Evolutionary conservation across 2,888 invertebrate species (phyloP).

Genomic region (Abrostola triplasia): DNA sequence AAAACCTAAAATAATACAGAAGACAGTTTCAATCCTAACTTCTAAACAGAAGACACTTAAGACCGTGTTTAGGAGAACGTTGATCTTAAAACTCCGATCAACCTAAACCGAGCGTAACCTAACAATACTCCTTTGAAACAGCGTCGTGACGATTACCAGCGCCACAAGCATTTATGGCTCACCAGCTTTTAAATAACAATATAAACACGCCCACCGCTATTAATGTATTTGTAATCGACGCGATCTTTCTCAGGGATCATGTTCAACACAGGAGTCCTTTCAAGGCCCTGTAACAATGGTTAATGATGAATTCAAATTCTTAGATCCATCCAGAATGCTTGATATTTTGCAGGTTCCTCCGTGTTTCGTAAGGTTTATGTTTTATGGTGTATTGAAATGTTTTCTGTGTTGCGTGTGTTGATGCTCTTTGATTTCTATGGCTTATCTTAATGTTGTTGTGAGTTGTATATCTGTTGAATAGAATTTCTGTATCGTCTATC

Average conservation of each 20-base stretch:
- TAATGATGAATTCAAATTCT: conserved; percentile 42
- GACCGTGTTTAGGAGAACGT: too few species aligned
- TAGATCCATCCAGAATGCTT: conserved; percentile 24
- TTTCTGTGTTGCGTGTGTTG: background rate
- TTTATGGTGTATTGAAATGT: conserved; percentile 1
- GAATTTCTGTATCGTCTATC: too few species aligned
- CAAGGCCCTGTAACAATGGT: conserved; percentile 67
- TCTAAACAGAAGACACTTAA: too few species aligned
- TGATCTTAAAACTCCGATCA: background rate
- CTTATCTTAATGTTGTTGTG: background rate
- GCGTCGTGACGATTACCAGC: conserved; percentile 74
- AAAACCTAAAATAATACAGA: too few species aligned
- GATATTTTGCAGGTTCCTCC: conserved; percentile 23
- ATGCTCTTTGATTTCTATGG: background rate
- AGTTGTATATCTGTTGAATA: too few species aligned
- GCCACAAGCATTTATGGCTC: conserved; percentile 74
- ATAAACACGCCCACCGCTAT: conserved; percentile 77
- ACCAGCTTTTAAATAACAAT: conserved; percentile 84
- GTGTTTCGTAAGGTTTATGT: conserved; percentile 1
- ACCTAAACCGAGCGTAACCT: conserved; percentile 36
- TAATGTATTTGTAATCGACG: conserved; percentile 72
- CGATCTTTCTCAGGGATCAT: conserved; percentile 82
- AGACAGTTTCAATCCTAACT: too few species aligned
- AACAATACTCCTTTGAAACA: conserved; percentile 31
- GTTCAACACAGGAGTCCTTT: conserved; percentile 65